Evolutionary conservation across 1,140 invertebrate species (phyloP), one percentile per base, ranked within the genome.

Genomic region (Drosophila repletoides): DNA sequence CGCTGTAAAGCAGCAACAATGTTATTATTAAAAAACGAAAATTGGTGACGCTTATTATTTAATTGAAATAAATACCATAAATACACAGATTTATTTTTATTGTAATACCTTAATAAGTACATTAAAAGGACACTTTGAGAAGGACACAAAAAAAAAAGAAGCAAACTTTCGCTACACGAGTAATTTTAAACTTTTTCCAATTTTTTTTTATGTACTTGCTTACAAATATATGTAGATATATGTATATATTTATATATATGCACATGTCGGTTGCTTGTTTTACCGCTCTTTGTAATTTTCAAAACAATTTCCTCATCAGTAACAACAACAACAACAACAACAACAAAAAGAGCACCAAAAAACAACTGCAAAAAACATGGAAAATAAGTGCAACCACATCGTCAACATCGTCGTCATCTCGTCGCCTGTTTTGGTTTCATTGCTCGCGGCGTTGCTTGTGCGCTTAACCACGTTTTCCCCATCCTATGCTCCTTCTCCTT

Each of bases 221-320:
- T 43, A 26, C 17, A 43, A 17, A 24, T 6, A 14, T 10, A 10
- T 48, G 5, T 19, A 19, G n/a, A 14, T 6, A 38, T 24, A 5
- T 14, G n/a, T 15, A 5, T 15, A 6, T 4, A 7, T 14, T 24
- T 14, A 34, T 6, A 33, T 17, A 31, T 33, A 33, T 28, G 1
- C 14, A 29, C 21, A 14, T 26, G 22, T 10, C 15, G 19, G 31
- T 24, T 40, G 52, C 52, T 36, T 55, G 31, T 51, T 34, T 21
- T 40, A 36, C 45, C 31, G 55, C 49, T 46, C 58, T 66, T 70
- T 56, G 63, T 55, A 63, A 69, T 83, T 83, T 83, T 65, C 49
- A 76, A 81, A 81, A 84, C 79, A 81, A 83, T 81, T 83, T 81
- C 73, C 76, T 81, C 76, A 83, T 83, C 76, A 83, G 43, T 41